Conservation (phyloP, 2,888 invertebrate genomes). For the Meliscaeva auricollis region DNA sequence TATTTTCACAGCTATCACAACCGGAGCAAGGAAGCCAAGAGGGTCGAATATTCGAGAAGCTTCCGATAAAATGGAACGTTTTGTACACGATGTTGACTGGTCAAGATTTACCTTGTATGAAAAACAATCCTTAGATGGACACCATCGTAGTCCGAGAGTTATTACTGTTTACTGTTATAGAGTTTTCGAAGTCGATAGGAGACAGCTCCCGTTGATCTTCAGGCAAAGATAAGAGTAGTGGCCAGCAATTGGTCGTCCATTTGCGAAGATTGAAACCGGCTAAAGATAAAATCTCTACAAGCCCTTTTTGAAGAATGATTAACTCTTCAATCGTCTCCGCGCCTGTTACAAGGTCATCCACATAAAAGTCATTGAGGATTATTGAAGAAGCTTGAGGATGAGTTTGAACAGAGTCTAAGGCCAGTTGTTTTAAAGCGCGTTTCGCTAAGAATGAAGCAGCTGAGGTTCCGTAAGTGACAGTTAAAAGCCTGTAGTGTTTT, state of each 20-base stretch:
- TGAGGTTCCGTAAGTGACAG: slow-evolving; percentile 59
- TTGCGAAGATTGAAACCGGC: slow-evolving; percentile 24
- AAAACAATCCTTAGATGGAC: slow-evolving; percentile 42
- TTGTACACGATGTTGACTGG: neutral
- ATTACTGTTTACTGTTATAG: slow-evolving; percentile 23
- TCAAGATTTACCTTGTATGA: slow-evolving; percentile 15
- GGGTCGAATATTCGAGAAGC: slow-evolving; percentile 32
- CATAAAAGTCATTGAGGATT: slow-evolving; percentile 71
- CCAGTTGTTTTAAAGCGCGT: slow-evolving; percentile 67
- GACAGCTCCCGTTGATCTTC: slow-evolving; percentile 43
- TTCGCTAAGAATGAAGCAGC: slow-evolving; percentile 66
- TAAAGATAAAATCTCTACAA: neutral
- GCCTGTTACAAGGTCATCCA: slow-evolving; percentile 76
- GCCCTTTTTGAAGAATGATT: neutral
- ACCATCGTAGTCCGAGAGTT: slow-evolving; percentile 32
- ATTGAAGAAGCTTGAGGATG: slow-evolving; percentile 65
- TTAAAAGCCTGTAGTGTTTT: slow-evolving; percentile 33
- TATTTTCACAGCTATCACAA: slow-evolving; percentile 1
- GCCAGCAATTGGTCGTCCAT: slow-evolving; percentile 43
- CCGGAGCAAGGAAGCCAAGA: slow-evolving; percentile 23
- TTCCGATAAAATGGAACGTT: slow-evolving; percentile 27
- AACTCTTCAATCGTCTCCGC: slow-evolving; percentile 26
- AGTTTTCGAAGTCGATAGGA: slow-evolving; percentile 33
- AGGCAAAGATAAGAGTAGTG: slow-evolving; percentile 23
- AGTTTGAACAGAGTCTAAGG: slow-evolving; percentile 43